Percentiles rank a stretch among this genome's conserved stretches.
Evolutionary conservation across 2,888 invertebrate species (phyloP).

Genomic region (Agrochola circellaris): DNA sequence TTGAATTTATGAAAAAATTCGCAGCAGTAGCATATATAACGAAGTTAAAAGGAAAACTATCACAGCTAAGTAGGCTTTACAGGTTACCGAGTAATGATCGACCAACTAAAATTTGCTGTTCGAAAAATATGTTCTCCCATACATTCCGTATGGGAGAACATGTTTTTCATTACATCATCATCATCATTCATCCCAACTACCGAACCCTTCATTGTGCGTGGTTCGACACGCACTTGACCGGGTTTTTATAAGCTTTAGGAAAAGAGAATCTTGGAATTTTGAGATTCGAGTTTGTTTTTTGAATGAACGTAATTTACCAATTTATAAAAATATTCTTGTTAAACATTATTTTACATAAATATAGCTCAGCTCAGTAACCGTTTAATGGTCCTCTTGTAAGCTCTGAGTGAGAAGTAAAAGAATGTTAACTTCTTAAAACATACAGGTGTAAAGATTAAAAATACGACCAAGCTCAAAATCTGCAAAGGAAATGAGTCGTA

Average conservation of each 20-base stretch:
- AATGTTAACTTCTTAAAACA: slow-evolving; percentile 5
- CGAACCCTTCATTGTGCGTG: no score
- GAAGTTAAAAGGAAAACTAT: no score
- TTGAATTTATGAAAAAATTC: no score
- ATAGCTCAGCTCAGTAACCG: neutral
- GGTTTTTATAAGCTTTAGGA: neutral
- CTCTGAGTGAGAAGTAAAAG: neutral
- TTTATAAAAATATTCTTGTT: neutral
- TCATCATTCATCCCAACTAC: no score
- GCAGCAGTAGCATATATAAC: no score
- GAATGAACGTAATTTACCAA: neutral
- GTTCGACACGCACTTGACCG: no score
- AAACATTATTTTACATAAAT: slow-evolving; percentile 1
- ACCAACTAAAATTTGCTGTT: no score
- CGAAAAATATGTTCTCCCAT: no score
- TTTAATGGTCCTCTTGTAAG: neutral
- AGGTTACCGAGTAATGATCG: no score
- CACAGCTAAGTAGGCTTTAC: no score
- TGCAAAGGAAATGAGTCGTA: slow-evolving; percentile 50
- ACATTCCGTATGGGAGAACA: no score
- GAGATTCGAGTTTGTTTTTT: neutral
- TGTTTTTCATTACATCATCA: no score
- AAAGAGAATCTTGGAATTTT: neutral
- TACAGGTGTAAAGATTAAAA: slow-evolving; percentile 26
- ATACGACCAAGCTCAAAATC: slow-evolving; percentile 30